Percentiles rank a stretch among this genome's conserved stretches.
phyloP scores from a whole-genome alignment of 92 coral and sea anemone genomes.

The Blastomussa wellsi region DNA sequence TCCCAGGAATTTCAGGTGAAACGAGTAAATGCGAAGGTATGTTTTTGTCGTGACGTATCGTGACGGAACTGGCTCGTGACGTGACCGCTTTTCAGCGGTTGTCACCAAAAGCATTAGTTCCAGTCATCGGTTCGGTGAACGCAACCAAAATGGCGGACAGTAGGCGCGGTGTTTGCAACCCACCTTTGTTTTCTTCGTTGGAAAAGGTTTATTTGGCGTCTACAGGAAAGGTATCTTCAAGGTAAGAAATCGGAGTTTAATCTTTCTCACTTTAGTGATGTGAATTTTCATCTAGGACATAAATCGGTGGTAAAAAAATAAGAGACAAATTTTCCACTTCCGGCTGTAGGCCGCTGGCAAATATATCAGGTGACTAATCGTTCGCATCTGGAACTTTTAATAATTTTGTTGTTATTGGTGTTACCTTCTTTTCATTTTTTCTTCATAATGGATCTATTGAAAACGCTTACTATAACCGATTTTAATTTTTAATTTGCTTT shows the following conservation, averaged over 20 bases:
- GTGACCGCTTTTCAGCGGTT: constrained; percentile 13
- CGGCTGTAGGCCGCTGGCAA: not conserved
- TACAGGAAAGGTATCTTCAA: constrained; percentile 46
- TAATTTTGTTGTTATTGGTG: too few relatives aligned
- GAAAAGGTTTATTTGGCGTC: constrained; percentile 71
- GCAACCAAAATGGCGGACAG: constrained; percentile 64
- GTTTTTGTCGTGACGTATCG: constrained; percentile 42
- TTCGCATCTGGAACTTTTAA: too few relatives aligned
- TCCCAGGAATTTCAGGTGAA: not conserved
- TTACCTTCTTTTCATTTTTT: too few relatives aligned
- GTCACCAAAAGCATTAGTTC: not conserved
- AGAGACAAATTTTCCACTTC: not conserved
- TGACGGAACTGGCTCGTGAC: constrained; percentile 23
- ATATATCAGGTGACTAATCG: not conserved
- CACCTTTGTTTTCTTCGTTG: constrained; percentile 71
- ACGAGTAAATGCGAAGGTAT: not conserved
- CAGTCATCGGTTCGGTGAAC: not conserved
- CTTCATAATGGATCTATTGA: too few relatives aligned
- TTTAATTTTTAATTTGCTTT: too few relatives aligned
- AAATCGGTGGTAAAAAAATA: not conserved
- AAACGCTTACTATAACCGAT: too few relatives aligned
- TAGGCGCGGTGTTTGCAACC: constrained; percentile 56
- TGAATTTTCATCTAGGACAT: not conserved
- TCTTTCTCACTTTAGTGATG: not conserved
- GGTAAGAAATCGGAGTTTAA: constrained; percentile 43